A percentile compares a stretch with the other conserved stretches of the same genome.
These are phyloP conservation scores for Cremastinae sp. DNA, from an alignment of 2,888 invertebrate species.

Conservation along the genomic window DNA sequence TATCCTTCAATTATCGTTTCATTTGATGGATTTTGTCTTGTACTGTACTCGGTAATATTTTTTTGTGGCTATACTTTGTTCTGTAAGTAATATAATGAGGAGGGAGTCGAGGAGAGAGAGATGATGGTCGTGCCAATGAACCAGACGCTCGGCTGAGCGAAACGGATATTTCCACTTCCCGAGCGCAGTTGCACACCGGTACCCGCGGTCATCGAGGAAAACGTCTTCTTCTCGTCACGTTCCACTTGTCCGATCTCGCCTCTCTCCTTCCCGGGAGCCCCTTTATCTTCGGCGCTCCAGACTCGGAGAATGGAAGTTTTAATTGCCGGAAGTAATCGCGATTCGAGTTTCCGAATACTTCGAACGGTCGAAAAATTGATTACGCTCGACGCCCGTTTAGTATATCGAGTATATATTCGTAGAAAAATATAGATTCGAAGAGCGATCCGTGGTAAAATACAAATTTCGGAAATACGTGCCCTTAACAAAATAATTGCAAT, in stretches of 20 bases:
- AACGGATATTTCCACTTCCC: conserved; percentile 64
- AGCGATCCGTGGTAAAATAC: no score
- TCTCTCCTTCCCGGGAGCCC: neutral
- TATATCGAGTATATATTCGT: no score
- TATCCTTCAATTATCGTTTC: no score
- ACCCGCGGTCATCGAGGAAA: conserved; percentile 28
- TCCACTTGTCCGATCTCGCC: conserved; percentile 57
- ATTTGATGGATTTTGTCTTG: conserved; percentile 17
- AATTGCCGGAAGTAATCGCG: no score
- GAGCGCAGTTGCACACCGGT: conserved; percentile 26
- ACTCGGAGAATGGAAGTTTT: no score
- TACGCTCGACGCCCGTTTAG: no score
- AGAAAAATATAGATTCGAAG: no score
- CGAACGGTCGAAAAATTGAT: no score
- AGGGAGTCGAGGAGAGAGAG: conserved; percentile 48
- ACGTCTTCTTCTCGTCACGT: conserved; percentile 60
- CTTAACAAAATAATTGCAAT: no score
- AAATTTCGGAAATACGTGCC: no score
- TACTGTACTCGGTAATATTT: conserved; percentile 17
- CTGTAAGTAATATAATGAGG: conserved; percentile 43
- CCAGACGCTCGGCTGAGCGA: conserved; percentile 66
- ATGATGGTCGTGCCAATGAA: conserved; percentile 65
- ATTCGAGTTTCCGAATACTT: no score
- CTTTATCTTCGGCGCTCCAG: neutral
- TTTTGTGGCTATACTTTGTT: conserved; percentile 12